Conservation (phyloP, 2,888 invertebrate species). For the Drosophila peninsularis region DNA sequence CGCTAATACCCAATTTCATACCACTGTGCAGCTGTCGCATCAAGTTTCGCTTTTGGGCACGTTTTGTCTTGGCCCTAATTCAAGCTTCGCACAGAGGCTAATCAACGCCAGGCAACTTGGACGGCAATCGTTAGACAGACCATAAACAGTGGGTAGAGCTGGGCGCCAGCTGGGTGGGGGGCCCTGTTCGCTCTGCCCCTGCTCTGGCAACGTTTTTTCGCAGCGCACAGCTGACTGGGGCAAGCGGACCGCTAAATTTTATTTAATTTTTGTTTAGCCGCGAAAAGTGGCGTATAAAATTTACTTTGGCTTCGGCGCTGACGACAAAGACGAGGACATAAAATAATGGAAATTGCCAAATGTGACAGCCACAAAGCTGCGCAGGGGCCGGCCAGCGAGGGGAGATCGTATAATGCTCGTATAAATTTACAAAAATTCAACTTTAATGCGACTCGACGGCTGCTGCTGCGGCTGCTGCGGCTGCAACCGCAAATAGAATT, state of each 20-base stretch:
- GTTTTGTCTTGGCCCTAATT: slow-evolving; percentile 79
- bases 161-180: slow-evolving; percentile 5
- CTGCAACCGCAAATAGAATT: slow-evolving; percentile 78
- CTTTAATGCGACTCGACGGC: slow-evolving; percentile 69
- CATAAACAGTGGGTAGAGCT: slow-evolving; percentile 64
- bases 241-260: slow-evolving; percentile 80
- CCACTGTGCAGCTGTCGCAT: slow-evolving; percentile 58
- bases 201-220: background rate
- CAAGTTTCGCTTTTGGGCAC: slow-evolving; percentile 78
- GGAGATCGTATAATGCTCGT: slow-evolving; percentile 75
- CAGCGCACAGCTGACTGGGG: slow-evolving; percentile 21
- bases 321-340: slow-evolving; percentile 65
- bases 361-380: slow-evolving; percentile 79
- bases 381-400: slow-evolving; percentile 50
- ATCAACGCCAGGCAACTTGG: slow-evolving; percentile 80
- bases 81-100: slow-evolving; percentile 75
- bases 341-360: slow-evolving; percentile 81
- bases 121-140: slow-evolving; percentile 78
- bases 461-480: slow-evolving; percentile 46
- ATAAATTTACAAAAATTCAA: slow-evolving; percentile 77
- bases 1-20: background rate
- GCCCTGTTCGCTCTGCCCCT: slow-evolving; percentile 3
- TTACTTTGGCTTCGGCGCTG: slow-evolving; percentile 72
- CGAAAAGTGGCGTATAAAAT: slow-evolving; percentile 80
- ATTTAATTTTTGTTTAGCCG: slow-evolving; percentile 80